phyloP scores from a whole-genome alignment of 2,113 vertebrate genomes.

The Alexandromys fortis region DNA sequence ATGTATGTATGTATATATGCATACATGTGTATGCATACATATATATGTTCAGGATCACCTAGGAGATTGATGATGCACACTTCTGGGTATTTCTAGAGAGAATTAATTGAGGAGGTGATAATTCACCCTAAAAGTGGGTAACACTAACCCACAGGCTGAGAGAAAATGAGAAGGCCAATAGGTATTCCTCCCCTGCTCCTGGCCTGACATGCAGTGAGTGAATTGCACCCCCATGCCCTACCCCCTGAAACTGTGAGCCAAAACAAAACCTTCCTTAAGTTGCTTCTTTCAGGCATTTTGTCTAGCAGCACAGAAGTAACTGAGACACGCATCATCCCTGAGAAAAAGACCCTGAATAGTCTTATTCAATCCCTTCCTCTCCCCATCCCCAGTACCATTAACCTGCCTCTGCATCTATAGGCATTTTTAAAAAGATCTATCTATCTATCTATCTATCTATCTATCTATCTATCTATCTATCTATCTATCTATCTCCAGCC shows the following conservation, averaged over 20 bases:
- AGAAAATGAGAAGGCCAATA: background rate
- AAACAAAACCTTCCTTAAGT: background rate
- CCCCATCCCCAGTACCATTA: background rate
- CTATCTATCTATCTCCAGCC: too few relatives aligned
- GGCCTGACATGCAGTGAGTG: background rate
- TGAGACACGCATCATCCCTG: background rate
- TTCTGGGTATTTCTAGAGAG: background rate
- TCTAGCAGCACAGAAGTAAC: background rate
- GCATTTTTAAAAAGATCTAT: background rate
- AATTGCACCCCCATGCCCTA: background rate
- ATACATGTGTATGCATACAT: background rate
- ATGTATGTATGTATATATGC: background rate
- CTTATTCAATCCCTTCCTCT: background rate
- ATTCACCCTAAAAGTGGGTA: background rate
- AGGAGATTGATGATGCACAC: background rate
- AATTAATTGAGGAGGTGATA: background rate
- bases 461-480: too few relatives aligned
- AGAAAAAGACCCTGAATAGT: background rate
- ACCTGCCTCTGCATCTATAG: background rate
- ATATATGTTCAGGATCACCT: background rate
- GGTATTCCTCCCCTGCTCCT: background rate
- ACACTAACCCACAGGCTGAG: background rate
- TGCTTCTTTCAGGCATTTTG: background rate
- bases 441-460: too few relatives aligned
- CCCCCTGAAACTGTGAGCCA: background rate